Percentiles rank a stretch among this genome's conserved stretches.
These are phyloP conservation scores for Pipistrellus pygmaeus DNA, from an alignment of 2,797 vertebrate genomes.

Conservation along the genomic window DNA sequence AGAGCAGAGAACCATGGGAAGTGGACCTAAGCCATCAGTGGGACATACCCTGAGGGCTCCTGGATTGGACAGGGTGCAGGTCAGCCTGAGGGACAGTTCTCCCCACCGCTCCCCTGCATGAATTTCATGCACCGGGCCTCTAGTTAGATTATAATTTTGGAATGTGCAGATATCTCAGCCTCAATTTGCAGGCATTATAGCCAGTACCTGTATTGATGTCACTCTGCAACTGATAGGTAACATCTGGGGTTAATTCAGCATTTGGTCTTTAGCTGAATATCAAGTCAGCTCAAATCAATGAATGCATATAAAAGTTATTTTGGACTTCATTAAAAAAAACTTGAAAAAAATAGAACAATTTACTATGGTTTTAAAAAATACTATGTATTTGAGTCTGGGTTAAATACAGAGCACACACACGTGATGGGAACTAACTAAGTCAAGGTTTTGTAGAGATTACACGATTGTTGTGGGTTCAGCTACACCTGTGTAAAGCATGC, in stretches of 20 bases:
- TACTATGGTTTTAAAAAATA: slow-evolving; percentile 15
- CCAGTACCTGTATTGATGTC: not conserved
- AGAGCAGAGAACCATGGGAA: too few species aligned
- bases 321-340: slow-evolving; percentile 25
- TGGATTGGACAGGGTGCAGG: too few species aligned
- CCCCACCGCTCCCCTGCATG: too few species aligned
- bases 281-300: not conserved
- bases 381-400: not conserved
- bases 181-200: not conserved
- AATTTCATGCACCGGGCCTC: too few species aligned
- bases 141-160: too few species aligned
- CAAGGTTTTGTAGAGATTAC: not conserved
- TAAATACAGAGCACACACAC: not conserved
- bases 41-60: too few species aligned
- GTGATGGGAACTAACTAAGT: not conserved
- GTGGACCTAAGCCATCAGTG: too few species aligned
- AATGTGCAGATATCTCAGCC: not conserved
- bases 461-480: not conserved
- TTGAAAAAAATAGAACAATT: slow-evolving; percentile 2
- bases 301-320: not conserved
- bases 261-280: not conserved
- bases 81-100: too few species aligned
- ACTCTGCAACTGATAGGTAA: not conserved
- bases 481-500: slow-evolving; percentile 3
- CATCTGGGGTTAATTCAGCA: not conserved